Evolutionary conservation across 2,797 vertebrate species (phyloP), one percentile per base, ranked within the genome.

Genomic region (Helicolenus hilgendorfi): DNA sequence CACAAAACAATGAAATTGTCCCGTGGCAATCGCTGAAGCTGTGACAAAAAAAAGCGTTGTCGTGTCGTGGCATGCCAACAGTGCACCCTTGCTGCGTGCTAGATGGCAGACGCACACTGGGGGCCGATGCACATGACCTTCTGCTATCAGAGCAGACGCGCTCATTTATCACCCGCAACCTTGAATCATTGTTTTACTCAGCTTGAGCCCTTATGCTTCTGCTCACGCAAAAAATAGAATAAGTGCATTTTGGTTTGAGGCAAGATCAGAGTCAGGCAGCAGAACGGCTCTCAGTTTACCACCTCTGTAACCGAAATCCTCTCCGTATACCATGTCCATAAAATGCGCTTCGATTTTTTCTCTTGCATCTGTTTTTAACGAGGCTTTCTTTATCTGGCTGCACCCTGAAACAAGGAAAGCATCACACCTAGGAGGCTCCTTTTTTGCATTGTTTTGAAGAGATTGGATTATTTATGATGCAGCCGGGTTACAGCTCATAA

Each of bases 161-260:
- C 93, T 96, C 96, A 94, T 97, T 96, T 88, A 96, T 97, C 96
- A 96, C 89, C 85, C 26, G 75, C 93, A 97, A 96, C 96, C 96
- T 96, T 97, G 96, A 96, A 93, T 96, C 93, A 96, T 96, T 95
- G 94, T 96, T 96, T 96, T 93, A 94, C 96, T 91, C 95, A 92
- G 95, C 94, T 89, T 95, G 94, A 96, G 85, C 84, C 88, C 83
- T 87, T 79, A 84, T 79, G 94, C 89, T 91, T 92, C 93, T 92
- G 88, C 91, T 94, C 87, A 89, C 45, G 68, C 83, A 80, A 90
- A 92, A 94, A 94, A 91, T 74, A 85, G 84, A 92, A 91, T 80
- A 88, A 89, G 77, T 89, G 85, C 86, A 35, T 88, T 92, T 84
- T 89, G 89, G 90, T 92, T 91, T 82, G 84, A 94, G 92, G 90